Evolutionary conservation across 2,888 invertebrate genomes (phyloP).

Genomic region (Parnassius mnemosyne): DNA sequence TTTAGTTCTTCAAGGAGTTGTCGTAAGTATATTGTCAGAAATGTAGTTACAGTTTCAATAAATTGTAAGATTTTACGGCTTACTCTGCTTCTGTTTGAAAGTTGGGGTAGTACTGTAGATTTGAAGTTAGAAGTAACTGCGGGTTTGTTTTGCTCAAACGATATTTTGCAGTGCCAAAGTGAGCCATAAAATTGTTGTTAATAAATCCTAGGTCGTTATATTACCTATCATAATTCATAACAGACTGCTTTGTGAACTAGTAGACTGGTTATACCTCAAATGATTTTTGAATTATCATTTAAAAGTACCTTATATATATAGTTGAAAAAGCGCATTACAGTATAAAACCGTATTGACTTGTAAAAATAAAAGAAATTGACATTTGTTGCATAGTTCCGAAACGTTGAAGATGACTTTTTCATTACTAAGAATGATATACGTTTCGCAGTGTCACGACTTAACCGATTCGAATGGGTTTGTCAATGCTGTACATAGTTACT

Average conservation of each 20-base stretch:
- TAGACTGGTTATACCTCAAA: slow-evolving; percentile 75
- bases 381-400: slow-evolving; percentile 48
- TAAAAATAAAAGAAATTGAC: slow-evolving; percentile 46
- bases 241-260: slow-evolving; percentile 76
- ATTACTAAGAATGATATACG: slow-evolving; percentile 26
- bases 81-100: slow-evolving; percentile 69
- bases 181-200: slow-evolving; percentile 73
- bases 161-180: slow-evolving; percentile 76
- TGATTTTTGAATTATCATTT: slow-evolving; percentile 57
- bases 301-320: slow-evolving; percentile 47
- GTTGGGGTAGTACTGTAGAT: background rate
- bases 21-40: slow-evolving; percentile 38
- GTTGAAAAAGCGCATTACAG: slow-evolving; percentile 58
- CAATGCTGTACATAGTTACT: slow-evolving; percentile 53
- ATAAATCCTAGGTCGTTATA: slow-evolving; percentile 68
- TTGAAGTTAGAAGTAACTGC: slow-evolving; percentile 43
- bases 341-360: slow-evolving; percentile 55
- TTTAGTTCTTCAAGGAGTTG: slow-evolving; percentile 27
- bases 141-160: slow-evolving; percentile 70
- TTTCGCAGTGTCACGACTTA: slow-evolving; percentile 16
- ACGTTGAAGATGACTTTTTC: slow-evolving; percentile 51
- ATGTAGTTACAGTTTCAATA: slow-evolving; percentile 44
- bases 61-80: slow-evolving; percentile 70
- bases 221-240: slow-evolving; percentile 67
- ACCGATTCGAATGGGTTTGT: slow-evolving; percentile 37